phyloP scores from a whole-genome alignment of 2,797 vertebrate genomes.

The Coracias cyanogaster region DNA sequence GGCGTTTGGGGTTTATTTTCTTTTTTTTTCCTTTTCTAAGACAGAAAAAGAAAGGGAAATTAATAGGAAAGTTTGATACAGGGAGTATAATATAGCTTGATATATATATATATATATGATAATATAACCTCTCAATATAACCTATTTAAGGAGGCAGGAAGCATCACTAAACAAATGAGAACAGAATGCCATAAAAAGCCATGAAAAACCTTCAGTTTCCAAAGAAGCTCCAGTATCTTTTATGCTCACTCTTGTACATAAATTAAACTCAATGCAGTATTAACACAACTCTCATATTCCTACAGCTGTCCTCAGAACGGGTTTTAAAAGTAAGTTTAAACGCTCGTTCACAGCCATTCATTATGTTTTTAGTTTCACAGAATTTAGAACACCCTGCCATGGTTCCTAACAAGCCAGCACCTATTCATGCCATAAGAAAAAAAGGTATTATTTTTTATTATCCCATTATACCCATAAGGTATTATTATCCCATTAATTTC shows the following conservation, averaged over 20 bases:
- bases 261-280: neutral
- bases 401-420: neutral
- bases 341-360: neutral
- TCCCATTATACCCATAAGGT: neutral
- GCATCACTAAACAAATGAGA: neutral
- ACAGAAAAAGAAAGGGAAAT: neutral
- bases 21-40: neutral
- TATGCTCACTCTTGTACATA: neutral
- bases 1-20: neutral
- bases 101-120: no score
- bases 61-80: neutral
- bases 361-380: neutral
- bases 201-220: rapidly evolving
- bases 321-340: neutral
- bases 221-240: neutral
- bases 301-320: neutral
- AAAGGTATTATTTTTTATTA: neutral
- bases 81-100: neutral
- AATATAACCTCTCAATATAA: no score
- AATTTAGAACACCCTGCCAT: neutral
- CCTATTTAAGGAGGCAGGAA: neutral
- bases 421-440: neutral
- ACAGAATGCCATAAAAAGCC: neutral
- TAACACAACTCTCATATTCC: neutral
- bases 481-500: neutral